A percentile compares a stretch with the other conserved stretches of the same genome.
Evolutionary conservation across 1,140 invertebrate species (phyloP).

Genomic region (Ctenoplectra terminalis): DNA sequence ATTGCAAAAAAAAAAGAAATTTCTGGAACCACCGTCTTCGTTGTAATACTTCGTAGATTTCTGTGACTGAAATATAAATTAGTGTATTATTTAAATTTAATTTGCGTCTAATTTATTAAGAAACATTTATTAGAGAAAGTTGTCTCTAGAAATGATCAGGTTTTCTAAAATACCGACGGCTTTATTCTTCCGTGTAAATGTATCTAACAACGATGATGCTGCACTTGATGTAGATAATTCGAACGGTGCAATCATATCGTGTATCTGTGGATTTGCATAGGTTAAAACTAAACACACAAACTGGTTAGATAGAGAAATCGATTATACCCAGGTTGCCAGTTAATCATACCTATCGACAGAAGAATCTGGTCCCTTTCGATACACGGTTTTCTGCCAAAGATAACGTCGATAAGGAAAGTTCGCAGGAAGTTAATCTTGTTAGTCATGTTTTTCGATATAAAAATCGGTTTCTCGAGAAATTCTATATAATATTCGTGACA

Average conservation of each 20-base stretch:
- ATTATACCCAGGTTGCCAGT: constrained; percentile 17
- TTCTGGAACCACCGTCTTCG: too few relatives aligned
- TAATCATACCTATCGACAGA: constrained; percentile 11
- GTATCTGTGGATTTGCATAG: neutral
- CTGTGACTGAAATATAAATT: too few relatives aligned
- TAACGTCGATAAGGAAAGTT: constrained; percentile 16
- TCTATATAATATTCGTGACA: neutral
- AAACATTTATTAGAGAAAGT: too few relatives aligned
- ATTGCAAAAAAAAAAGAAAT: too few relatives aligned
- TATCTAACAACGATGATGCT: neutral
- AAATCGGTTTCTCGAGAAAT: neutral
- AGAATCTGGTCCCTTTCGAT: constrained; percentile 9
- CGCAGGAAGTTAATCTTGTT: constrained; percentile 10
- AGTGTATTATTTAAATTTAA: too few relatives aligned
- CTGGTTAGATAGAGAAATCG: constrained; percentile 6
- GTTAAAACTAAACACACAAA: constrained; percentile 14
- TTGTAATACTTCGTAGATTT: too few relatives aligned
- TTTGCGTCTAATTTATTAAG: too few relatives aligned
- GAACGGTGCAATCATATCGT: neutral
- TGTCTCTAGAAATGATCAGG: too few relatives aligned
- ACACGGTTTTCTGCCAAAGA: constrained; percentile 1
- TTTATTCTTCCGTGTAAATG: too few relatives aligned
- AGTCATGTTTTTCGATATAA: neutral
- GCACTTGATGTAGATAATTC: neutral
- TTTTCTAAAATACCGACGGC: neutral